Percentiles rank a stretch among this genome's conserved stretches.
phyloP scores from a whole-genome alignment of 2,797 vertebrate genomes.

The Hirundo rustica region DNA sequence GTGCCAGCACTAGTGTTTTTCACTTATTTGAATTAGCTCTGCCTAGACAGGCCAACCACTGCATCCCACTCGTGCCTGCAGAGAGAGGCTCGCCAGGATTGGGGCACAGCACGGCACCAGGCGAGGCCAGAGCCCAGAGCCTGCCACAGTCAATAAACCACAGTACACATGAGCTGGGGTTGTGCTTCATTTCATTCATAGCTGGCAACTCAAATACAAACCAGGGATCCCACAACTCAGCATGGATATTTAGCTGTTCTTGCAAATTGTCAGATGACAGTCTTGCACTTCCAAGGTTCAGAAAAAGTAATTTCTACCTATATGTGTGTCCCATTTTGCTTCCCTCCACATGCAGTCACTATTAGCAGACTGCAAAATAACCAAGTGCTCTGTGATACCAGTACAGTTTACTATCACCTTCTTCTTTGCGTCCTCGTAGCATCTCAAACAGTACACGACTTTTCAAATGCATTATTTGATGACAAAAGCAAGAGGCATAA shows the following conservation, averaged over 20 bases:
- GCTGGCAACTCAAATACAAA: neutral
- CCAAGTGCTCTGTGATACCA: neutral
- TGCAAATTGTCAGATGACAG: neutral
- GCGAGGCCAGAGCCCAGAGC: neutral
- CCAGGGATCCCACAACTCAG: neutral
- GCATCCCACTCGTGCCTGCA: fast-evolving
- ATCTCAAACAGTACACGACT: fast-evolving
- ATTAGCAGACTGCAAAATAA: neutral
- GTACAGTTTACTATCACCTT: neutral
- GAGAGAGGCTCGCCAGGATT: neutral
- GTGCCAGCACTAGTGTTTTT: neutral
- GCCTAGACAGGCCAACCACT: fast-evolving
- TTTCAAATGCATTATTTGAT: neutral
- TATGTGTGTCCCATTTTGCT: neutral
- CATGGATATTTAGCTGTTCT: neutral
- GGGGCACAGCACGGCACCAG: neutral
- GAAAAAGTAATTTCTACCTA: neutral
- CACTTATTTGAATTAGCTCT: neutral
- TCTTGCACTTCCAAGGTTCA: neutral
- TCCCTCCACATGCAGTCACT: neutral
- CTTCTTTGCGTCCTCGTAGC: neutral
- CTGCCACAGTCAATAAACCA: fast-evolving
- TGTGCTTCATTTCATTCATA: neutral
- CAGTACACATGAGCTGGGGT: fast-evolving
- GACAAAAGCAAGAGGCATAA: neutral